phyloP scores from a whole-genome alignment of 2,797 vertebrate species.

The Epinephelus malabaricus region DNA sequence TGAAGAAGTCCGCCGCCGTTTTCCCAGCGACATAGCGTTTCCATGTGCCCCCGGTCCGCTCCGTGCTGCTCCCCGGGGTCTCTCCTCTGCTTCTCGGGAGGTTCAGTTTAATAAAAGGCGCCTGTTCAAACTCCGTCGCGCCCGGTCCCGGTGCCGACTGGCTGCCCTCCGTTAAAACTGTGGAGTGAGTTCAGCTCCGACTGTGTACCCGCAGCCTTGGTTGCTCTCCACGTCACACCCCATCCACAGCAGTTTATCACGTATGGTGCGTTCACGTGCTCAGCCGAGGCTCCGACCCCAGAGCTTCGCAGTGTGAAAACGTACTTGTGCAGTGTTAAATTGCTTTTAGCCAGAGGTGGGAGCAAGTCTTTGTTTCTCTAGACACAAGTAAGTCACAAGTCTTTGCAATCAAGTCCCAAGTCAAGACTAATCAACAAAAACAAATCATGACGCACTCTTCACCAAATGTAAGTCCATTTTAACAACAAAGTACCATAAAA shows the following conservation, averaged over 20 bases:
- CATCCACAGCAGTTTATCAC: conserved; percentile 31
- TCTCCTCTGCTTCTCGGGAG: not conserved
- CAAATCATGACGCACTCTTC: too few relatives aligned
- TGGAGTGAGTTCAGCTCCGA: not conserved
- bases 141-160: not conserved
- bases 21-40: conserved; percentile 79
- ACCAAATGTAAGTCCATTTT: too few relatives aligned
- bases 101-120: not conserved
- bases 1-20: conserved; percentile 64
- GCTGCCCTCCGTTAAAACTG: conserved; percentile 21
- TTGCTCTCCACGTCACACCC: conserved; percentile 72
- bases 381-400: too few relatives aligned
- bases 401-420: too few relatives aligned
- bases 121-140: not conserved
- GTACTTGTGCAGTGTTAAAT: too few relatives aligned
- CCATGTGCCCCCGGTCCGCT: conserved; percentile 63
- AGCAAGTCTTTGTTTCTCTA: too few relatives aligned
- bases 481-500: too few relatives aligned
- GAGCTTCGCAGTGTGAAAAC: fast-evolving
- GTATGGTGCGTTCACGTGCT: conserved; percentile 65
- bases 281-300: conserved; percentile 3
- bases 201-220: conserved; percentile 45
- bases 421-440: too few relatives aligned
- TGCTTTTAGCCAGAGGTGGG: not conserved
- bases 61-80: conserved; percentile 6